A percentile compares a stretch with the other conserved stretches of the same genome.
Conservation (phyloP, 2,113 vertebrate genomes). For the Tetraodon nigroviridis region DNA sequence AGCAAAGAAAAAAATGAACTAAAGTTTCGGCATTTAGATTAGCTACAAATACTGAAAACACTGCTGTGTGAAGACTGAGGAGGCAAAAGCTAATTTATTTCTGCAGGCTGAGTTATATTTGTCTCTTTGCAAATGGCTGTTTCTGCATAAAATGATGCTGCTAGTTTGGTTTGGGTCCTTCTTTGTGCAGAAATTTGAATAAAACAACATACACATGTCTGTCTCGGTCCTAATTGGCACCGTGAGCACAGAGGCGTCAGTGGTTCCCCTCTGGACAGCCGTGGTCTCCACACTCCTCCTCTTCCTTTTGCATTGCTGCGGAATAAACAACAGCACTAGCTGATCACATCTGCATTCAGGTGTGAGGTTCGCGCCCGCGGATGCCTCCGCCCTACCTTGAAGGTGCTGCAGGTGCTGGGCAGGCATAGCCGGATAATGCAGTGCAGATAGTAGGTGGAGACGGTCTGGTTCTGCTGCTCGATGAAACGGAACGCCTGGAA, state of each 20-base stretch:
- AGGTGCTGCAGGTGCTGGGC: conserved; percentile 60
- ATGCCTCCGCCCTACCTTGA: conserved; percentile 41
- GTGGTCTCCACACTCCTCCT: conserved; percentile 27
- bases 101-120: not conserved
- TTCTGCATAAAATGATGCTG: not conserved
- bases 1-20: not conserved
- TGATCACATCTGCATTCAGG: not conserved
- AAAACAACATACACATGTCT: conserved; percentile 44
- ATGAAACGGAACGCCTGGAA: conserved; percentile 74
- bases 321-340: conserved; percentile 7
- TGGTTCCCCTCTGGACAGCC: conserved; percentile 36
- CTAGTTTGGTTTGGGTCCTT: no score
- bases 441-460: conserved; percentile 74
- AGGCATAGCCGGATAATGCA: conserved; percentile 69
- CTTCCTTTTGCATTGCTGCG: conserved; percentile 56
- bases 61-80: no score
- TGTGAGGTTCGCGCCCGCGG: not conserved
- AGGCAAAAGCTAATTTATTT: no score
- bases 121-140: not conserved
- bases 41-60: no score
- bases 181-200: not conserved
- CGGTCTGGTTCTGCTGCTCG: conserved; percentile 69
- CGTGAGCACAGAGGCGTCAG: conserved; percentile 56
- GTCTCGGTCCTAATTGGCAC: conserved; percentile 47
- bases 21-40: no score